phyloP scores from a whole-genome alignment of 1,140 invertebrate genomes.

The Uloborus diversus region DNA sequence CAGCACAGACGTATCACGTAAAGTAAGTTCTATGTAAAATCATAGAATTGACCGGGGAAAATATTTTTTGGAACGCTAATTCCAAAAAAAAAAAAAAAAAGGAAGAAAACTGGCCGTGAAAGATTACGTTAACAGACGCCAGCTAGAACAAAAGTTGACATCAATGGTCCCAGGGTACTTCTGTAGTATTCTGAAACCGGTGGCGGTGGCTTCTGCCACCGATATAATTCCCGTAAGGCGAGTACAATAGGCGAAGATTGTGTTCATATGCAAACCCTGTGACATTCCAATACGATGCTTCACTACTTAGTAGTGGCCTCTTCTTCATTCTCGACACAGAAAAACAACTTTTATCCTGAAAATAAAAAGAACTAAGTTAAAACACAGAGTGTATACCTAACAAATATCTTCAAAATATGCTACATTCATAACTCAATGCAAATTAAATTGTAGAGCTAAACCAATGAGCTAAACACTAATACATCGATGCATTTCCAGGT shows the following conservation, averaged over 20 bases:
- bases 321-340: constrained; percentile 41
- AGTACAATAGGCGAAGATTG: constrained; percentile 31
- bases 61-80: no score
- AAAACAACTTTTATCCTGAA: constrained; percentile 15
- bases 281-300: constrained; percentile 40
- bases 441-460: no score
- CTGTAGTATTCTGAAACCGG: constrained; percentile 24
- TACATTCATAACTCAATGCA: no score
- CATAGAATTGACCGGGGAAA: background rate
- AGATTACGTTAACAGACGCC: background rate
- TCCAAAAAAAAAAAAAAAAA: no score
- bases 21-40: background rate
- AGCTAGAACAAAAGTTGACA: background rate
- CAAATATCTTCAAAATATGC: no score
- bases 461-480: no score
- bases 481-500: no score
- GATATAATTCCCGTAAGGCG: constrained; percentile 50
- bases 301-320: constrained; percentile 32
- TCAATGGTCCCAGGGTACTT: constrained; percentile 17
- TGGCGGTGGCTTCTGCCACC: constrained; percentile 40
- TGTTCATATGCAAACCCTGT: constrained; percentile 21
- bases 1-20: no score
- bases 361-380: no score
- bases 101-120: no score
- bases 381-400: no score